Evolutionary conservation across 1,140 invertebrate genomes (phyloP), one percentile per base, ranked within the genome.

Genomic region (Drosophila gunungcola): DNA sequence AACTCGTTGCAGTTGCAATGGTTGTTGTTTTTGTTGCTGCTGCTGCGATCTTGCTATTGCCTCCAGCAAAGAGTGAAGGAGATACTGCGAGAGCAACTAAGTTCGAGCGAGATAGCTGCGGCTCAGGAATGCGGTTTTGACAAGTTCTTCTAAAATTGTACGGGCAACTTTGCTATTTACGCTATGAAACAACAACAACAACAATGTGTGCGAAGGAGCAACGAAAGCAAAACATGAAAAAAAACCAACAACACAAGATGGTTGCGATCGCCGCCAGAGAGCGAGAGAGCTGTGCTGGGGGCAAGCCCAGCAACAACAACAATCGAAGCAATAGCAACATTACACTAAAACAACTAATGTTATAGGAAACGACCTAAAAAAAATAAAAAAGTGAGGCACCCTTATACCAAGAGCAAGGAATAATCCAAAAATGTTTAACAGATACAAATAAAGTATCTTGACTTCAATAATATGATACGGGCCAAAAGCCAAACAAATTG

Each of bases 111-210:
- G 49, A 57, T 43, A 41, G 72, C 75, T 62, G 82, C 61, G 80
- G 46, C 73, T 78, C 51, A 78, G 80, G 89, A 91, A 91, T 91
- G 89, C 80, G 89, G 89, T 91, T 91, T 91, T 91, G 89, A 91
- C 89, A 91, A 91, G 89, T 91, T 91, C 89, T 91, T 91, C 89
- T 91, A 91, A 91, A 90, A 91, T 89, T 91, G 89, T 91, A 82
- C 89, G 89, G 85, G 74, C 89, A 91, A 84, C 89, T 90, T 90
- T 90, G 88, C 88, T 90, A 90, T 90, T 90, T 90, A 89, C 83
- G 85, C 85, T 89, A 89, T 89, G 85, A 89, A 82, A 76, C 86
- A 79, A 81, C 80, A 54, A 27, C 63, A 13, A 52, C 62, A 74
- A 60, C 69, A 80, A 69, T 78, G 77, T 90, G 80, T 90, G 77